Conservation (phyloP, 2,797 vertebrate species). For the Rhynchonycteris naso region DNA sequence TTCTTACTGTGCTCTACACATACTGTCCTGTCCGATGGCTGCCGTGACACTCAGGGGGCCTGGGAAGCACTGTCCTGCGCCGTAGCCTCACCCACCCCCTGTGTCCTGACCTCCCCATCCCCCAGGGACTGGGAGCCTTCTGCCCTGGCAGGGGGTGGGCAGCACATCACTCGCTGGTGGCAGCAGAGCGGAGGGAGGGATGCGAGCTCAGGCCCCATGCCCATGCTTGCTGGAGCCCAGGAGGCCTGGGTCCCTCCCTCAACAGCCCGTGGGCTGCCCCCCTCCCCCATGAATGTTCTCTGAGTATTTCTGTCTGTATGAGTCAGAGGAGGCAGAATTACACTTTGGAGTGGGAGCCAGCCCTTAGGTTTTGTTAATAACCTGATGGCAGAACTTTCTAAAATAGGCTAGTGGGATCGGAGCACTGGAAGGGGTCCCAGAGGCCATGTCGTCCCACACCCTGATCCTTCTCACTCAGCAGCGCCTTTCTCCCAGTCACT, state of each 20-base stretch:
- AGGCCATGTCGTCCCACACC: not conserved
- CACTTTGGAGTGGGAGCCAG: constrained; percentile 60
- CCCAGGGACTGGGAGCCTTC: not conserved
- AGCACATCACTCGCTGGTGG: not conserved
- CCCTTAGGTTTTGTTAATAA: constrained; percentile 63
- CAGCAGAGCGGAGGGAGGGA: not conserved
- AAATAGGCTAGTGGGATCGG: constrained; percentile 44
- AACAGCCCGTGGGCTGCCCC: not conserved
- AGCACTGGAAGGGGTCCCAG: constrained; percentile 61
- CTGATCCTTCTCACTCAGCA: not conserved
- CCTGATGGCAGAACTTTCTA: constrained; percentile 62
- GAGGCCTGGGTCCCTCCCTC: not conserved
- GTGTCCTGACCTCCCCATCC: not conserved
- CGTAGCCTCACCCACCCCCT: not conserved
- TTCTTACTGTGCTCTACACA: not conserved
- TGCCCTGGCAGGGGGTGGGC: not conserved
- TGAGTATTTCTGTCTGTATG: constrained; percentile 55
- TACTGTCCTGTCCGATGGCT: not conserved
- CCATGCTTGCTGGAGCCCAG: not conserved
- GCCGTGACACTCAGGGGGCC: not conserved
- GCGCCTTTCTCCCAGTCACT: not conserved
- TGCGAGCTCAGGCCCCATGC: not conserved
- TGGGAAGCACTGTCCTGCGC: not conserved
- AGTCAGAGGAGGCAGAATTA: constrained; percentile 65
- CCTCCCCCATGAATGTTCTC: not conserved